Base-by-base conservation (phyloP, 2,888 invertebrate genomes). In the Acanthoscelides obtectus region DNA sequence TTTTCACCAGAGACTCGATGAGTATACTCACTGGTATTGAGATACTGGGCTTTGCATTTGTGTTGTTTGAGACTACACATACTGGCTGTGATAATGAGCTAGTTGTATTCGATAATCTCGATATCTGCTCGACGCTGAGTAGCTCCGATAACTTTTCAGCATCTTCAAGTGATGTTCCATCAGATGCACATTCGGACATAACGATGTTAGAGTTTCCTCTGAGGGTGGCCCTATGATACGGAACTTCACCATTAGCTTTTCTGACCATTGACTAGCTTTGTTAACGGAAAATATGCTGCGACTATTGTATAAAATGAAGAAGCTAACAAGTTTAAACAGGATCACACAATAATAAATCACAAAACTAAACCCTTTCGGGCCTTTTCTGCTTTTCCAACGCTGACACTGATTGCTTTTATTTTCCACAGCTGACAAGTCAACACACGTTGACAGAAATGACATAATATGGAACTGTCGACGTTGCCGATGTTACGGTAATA, bases 1-100 rank as follows among this genome's bases (percentile, higher is more conserved):
- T 90, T 81, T 91, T 90, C 66, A 93, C 88, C 0, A 93, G 86
- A 1, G 92, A 91, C 80, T 92, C 91, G 64, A 93, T 90, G 0
- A 93, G 85, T 5, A 93, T 86, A 80, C 92, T 92, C 69, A 89
- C 89, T 0, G 91, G 89, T 21, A 91, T 89, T 19, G 89, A 88
- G 5, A 85, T 80, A 63, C 45, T 67, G 45, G 69, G 71, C 66
- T 73, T 71, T 45, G 73, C 22, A 12, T 45, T 45, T 45, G 45
- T 12, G 17, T 45, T 45, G 45, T 45, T 45, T 45, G 45, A 45
- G 12, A 74, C 71, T 19, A 73, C 64, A 69, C 70, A 73, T 22
- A 72, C 22, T 22, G 75, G 67, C 64, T 73, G 72, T 22, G 73
- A 69, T 25, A 70, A 64, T n/a, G 69, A 67, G n/a, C 5, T 45